Evolutionary conservation across 2,113 vertebrate species (phyloP).

Genomic region (Barbus barbus): DNA sequence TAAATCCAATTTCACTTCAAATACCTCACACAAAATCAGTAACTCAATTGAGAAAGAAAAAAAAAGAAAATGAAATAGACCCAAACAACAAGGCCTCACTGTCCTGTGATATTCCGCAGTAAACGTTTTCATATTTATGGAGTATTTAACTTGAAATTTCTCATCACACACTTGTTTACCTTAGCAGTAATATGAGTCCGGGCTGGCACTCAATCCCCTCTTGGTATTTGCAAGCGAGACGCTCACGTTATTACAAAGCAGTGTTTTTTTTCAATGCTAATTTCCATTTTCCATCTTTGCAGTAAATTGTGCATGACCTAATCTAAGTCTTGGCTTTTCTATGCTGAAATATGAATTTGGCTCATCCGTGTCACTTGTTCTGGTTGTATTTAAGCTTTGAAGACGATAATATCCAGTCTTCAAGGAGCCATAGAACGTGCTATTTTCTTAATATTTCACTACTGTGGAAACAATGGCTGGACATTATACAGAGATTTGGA

Average conservation of each 20-base stretch:
- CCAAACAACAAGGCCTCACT: conserved; percentile 42
- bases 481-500: conserved; percentile 8
- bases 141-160: conserved; percentile 63
- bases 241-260: conserved; percentile 54
- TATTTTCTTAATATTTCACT: conserved; percentile 48
- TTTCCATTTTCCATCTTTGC: conserved; percentile 61
- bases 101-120: conserved; percentile 46
- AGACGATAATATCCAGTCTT: conserved; percentile 40
- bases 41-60: neutral
- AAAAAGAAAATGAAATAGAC: neutral
- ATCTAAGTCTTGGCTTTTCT: conserved; percentile 59
- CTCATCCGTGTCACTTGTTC: conserved; percentile 42
- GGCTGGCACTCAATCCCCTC: conserved; percentile 50
- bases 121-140: conserved; percentile 64
- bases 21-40: neutral
- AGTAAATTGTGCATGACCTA: conserved; percentile 63
- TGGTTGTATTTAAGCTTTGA: conserved; percentile 52
- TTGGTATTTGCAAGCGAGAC: conserved; percentile 52
- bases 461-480: conserved; percentile 33
- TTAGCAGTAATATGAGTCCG: conserved; percentile 57
- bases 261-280: conserved; percentile 52
- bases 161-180: conserved; percentile 64
- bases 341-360: conserved; percentile 49
- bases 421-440: conserved; percentile 31
- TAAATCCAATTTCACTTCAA: neutral